Conservation (phyloP, 2,888 invertebrate genomes). For the Apotomis turbidana region DNA sequence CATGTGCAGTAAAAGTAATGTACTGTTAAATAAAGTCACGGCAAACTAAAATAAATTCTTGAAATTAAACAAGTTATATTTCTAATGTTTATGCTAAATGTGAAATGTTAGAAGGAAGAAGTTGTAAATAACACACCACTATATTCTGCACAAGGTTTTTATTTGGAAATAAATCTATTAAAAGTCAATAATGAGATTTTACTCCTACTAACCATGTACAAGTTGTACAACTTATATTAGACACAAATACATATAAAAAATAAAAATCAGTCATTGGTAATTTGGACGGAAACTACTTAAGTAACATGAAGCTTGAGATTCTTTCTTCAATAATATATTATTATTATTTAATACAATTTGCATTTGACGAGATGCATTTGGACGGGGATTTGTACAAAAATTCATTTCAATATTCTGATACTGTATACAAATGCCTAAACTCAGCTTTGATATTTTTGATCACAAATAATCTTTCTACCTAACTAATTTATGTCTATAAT, state of each 20-base stretch:
- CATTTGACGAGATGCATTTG: constrained; percentile 50
- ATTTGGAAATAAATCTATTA: constrained; percentile 76
- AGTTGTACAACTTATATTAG: constrained; percentile 61
- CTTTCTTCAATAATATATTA: constrained; percentile 47
- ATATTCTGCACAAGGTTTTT: constrained; percentile 55
- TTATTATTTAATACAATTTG: constrained; percentile 44
- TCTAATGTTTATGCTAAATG: too few relatives aligned
- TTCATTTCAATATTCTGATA: neutral
- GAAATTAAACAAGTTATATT: too few relatives aligned
- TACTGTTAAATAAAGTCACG: too few relatives aligned
- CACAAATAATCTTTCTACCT: constrained; percentile 21
- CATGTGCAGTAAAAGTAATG: too few relatives aligned
- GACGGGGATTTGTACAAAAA: constrained; percentile 64
- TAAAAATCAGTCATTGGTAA: constrained; percentile 78
- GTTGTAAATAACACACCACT: constrained; percentile 41
- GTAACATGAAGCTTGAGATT: constrained; percentile 70
- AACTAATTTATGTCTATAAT: constrained; percentile 22
- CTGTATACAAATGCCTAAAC: constrained; percentile 12
- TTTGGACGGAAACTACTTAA: constrained; percentile 83
- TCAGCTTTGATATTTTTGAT: neutral
- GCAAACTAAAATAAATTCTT: too few relatives aligned
- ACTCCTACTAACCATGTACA: constrained; percentile 57
- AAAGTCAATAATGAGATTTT: constrained; percentile 62
- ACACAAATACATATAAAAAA: constrained; percentile 65
- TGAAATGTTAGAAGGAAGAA: neutral